Percentiles rank a stretch among this genome's conserved stretches.
These are phyloP conservation scores for Amphiura filiformis DNA, from an alignment of 35 echinoderm and acorn worm species.

Conservation along the genomic window DNA sequence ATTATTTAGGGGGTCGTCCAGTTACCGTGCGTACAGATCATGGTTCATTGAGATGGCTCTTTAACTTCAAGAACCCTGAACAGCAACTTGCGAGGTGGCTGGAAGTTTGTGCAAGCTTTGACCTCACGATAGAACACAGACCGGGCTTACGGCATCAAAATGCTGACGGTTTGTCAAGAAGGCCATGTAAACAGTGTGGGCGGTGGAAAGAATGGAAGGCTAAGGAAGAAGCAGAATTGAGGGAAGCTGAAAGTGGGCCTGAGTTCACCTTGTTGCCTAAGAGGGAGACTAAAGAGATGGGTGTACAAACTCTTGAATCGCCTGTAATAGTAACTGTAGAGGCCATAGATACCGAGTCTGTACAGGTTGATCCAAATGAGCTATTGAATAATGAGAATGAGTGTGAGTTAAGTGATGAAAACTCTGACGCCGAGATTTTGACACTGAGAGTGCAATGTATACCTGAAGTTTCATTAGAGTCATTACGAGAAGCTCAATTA, in stretches of 20 bases:
- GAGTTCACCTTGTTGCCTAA: not conserved
- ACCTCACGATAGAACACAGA: slow-evolving; percentile 26
- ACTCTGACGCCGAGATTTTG: too few species aligned
- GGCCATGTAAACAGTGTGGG: slow-evolving; percentile 10
- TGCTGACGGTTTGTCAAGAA: slow-evolving; percentile 26
- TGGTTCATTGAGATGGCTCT: slow-evolving; percentile 31
- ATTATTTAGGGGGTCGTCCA: not conserved
- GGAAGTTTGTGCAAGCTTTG: not conserved
- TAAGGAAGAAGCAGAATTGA: not conserved
- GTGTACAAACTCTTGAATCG: not conserved
- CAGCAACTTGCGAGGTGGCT: slow-evolving; percentile 35
- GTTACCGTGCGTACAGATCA: slow-evolving; percentile 12
- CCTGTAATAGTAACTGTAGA: too few species aligned
- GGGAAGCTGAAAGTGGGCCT: not conserved
- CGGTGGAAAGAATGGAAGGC: not conserved
- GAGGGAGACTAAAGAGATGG: not conserved
- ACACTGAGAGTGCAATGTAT: too few species aligned
- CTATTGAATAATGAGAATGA: too few species aligned
- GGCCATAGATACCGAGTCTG: too few species aligned
- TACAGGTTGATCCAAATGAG: too few species aligned
- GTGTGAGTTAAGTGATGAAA: too few species aligned
- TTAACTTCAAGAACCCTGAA: slow-evolving; percentile 52
- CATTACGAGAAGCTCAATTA: not conserved
- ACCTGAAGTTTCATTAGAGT: too few species aligned
- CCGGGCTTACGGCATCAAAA: slow-evolving; percentile 25